Evolutionary conservation across 2,888 invertebrate species (phyloP), one percentile per base, ranked within the genome.

Genomic region (Pemphredon lugubris): DNA sequence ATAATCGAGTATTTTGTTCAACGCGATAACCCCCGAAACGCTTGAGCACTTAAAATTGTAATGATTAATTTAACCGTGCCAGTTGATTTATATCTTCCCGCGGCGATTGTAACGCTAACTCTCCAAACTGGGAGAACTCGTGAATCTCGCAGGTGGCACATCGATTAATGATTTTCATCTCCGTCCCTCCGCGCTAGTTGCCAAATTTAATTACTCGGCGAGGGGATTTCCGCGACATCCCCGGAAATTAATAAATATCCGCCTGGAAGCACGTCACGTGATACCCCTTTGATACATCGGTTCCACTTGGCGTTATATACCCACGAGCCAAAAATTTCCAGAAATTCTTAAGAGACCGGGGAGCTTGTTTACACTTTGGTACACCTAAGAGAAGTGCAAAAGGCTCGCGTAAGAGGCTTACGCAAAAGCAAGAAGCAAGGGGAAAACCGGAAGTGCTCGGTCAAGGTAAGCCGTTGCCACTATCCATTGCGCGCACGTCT

Each of bases 401-500:
- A n/a, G n/a, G n/a, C n/a, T n/a, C n/a, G 16, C 57, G 60, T 13
- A 34, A 66, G 65, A 14, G 50, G 65, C 54, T 73, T 63, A 69
- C 57, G 67, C 37, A 73, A 68, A 40, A 16, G 30, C 42, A 55
- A 16, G 20, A 48, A 60, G 53, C 64, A 65, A 69, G 48, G 48
- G 51, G 74, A 70, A 72, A 54, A 77, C 72, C 80, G 79, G 79
- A 79, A 79, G 75, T 65, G 72, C 66, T 79, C 77, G 79, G 79
- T 79, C 79, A 79, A 79, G 79, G 79, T 75, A 77, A 79, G 80
- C 75, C 79, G 68, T 79, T 79, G 79, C 77, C 80, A 75, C 64
- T 59, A 26, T 37, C 44, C 66, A 58, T 51, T 57, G 14, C 64
- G 60, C 63, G 47, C 73, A 45, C 55, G 73, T 53, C 18, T 53